A percentile compares a stretch with the other conserved stretches of the same genome.
phyloP scores from a whole-genome alignment of 2,888 invertebrate genomes.

The Acanthosepion pharaonis region DNA sequence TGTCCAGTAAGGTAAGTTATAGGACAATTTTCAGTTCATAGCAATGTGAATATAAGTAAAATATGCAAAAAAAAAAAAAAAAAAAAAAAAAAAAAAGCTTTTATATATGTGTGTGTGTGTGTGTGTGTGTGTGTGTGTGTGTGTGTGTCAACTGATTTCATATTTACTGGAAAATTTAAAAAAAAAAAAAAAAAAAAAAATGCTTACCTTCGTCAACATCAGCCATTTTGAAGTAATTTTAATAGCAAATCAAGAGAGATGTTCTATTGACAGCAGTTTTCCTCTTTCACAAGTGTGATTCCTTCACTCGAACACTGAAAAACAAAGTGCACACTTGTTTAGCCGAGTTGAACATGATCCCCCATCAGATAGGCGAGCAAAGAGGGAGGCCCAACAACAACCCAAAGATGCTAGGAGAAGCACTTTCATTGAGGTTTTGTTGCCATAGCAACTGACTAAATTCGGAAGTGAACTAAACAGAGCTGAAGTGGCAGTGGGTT shows the following conservation, averaged over 20 bases:
- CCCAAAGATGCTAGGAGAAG: constrained; percentile 33
- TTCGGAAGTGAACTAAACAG: neutral
- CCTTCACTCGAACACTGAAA: constrained; percentile 11
- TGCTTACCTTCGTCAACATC: neutral
- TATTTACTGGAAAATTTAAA: no score
- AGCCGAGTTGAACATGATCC: neutral
- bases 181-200: neutral
- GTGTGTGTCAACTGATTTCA: no score
- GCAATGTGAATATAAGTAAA: no score
- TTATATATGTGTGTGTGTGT: no score
- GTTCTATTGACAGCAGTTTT: constrained; percentile 33
- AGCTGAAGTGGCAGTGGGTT: neutral
- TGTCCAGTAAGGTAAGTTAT: no score
- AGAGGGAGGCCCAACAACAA: neutral
- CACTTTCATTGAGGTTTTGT: neutral
- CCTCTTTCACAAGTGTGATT: neutral
- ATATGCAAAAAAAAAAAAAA: no score
- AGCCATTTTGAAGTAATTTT: neutral
- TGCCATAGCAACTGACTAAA: constrained; percentile 9
- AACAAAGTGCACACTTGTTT: constrained; percentile 18
- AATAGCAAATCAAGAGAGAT: neutral
- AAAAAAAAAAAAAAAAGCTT: no score
- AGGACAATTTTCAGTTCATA: no score
- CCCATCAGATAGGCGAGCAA: neutral
- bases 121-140: no score